These are phyloP conservation scores for Branchinecta lindahli DNA, from an alignment of 1,140 invertebrate genomes.

Conservation along the genomic window DNA sequence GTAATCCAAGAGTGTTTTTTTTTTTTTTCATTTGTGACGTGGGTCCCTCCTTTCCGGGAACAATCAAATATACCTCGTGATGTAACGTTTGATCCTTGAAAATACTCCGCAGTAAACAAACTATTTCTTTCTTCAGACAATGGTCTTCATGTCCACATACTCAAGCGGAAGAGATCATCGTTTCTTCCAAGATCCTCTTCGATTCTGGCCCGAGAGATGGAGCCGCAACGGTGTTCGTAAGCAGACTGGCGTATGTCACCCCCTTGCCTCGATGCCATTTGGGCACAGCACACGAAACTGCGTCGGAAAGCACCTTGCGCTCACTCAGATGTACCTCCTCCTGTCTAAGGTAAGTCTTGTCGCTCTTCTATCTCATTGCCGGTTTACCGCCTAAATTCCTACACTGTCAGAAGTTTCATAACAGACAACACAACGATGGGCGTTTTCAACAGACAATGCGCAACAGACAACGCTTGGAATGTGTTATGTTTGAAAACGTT, in stretches of 20 bases:
- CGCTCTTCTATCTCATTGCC: neutral
- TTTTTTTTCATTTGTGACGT: too few species aligned
- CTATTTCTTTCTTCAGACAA: slow-evolving; percentile 39
- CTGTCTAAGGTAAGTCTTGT: slow-evolving; percentile 14
- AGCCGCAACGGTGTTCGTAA: slow-evolving; percentile 19
- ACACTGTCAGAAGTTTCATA: too few species aligned
- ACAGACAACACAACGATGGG: too few species aligned
- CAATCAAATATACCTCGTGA: too few species aligned
- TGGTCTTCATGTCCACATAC: slow-evolving; percentile 62
- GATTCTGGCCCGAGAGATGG: slow-evolving; percentile 65
- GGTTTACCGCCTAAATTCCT: too few species aligned
- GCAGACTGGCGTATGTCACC: slow-evolving; percentile 25
- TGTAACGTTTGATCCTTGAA: too few species aligned
- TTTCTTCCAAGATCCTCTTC: slow-evolving; percentile 48
- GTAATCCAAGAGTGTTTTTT: too few species aligned
- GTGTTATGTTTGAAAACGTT: too few species aligned
- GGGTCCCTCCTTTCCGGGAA: too few species aligned
- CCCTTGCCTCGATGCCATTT: slow-evolving; percentile 62
- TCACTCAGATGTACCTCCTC: slow-evolving; percentile 49
- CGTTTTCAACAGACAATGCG: too few species aligned
- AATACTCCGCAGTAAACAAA: too few species aligned
- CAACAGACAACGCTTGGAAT: too few species aligned
- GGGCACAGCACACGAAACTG: slow-evolving; percentile 63
- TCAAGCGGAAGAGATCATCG: slow-evolving; percentile 51
- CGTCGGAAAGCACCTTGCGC: slow-evolving; percentile 60